Evolutionary conservation across 2,888 invertebrate genomes (phyloP).

Genomic region (Polydrusus tereticollis): DNA sequence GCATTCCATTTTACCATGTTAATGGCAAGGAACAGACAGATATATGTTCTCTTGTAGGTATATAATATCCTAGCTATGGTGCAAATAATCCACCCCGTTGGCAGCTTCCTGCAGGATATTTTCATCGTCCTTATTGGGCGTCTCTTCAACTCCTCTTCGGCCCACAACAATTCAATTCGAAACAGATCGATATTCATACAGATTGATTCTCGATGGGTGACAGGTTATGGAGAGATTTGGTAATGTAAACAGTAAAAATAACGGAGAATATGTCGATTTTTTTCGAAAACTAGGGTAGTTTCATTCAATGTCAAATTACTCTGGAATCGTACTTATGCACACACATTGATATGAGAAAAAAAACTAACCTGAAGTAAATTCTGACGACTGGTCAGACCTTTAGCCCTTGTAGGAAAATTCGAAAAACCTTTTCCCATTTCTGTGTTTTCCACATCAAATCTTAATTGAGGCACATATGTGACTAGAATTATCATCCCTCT

Average conservation of each 20-base stretch:
- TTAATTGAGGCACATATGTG: too few species aligned
- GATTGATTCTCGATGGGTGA: conserved; percentile 58
- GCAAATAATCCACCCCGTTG: conserved; percentile 33
- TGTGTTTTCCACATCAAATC: too few species aligned
- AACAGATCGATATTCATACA: conserved; percentile 61
- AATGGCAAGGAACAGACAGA: background rate
- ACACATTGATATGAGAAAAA: too few species aligned
- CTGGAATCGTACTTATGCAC: too few species aligned
- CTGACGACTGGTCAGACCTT: too few species aligned
- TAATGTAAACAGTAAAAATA: background rate
- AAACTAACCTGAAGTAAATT: too few species aligned
- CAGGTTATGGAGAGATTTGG: conserved; percentile 51
- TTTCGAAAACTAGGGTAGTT: too few species aligned
- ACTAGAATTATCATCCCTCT: too few species aligned
- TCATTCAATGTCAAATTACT: too few species aligned
- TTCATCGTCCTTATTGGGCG: conserved; percentile 59
- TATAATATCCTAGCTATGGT: conserved; percentile 41
- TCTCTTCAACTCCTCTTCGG: conserved; percentile 61
- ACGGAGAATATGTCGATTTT: background rate
- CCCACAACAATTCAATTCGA: conserved; percentile 62
- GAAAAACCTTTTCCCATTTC: too few species aligned
- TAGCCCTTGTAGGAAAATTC: too few species aligned
- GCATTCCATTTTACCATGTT: background rate
- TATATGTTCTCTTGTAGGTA: background rate
- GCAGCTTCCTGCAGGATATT: conserved; percentile 48